phyloP scores from a whole-genome alignment of 2,797 vertebrate species.

The Monodelphis domestica region DNA sequence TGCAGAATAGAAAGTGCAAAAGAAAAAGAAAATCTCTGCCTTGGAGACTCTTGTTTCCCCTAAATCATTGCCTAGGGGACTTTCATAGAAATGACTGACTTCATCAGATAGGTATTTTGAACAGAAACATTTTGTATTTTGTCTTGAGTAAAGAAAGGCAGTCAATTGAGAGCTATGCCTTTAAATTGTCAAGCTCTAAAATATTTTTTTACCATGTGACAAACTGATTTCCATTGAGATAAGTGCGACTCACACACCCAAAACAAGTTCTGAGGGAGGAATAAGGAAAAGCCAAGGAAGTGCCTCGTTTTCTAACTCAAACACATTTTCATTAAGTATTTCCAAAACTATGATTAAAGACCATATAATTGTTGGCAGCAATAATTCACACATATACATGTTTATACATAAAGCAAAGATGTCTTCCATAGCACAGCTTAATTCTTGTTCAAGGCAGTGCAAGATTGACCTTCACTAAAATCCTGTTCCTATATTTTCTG shows the following conservation, averaged over 20 bases:
- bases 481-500: not conserved
- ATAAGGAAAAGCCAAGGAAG: constrained; percentile 22
- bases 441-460: not conserved
- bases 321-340: not conserved
- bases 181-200: constrained; percentile 40
- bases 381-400: not conserved
- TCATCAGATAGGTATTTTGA: not conserved
- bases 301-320: not conserved
- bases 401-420: not conserved
- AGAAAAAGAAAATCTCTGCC: not conserved
- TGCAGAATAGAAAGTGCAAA: not conserved
- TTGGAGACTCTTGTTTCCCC: constrained; percentile 17
- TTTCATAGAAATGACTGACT: constrained; percentile 45
- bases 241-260: constrained; percentile 46
- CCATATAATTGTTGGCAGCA: not conserved
- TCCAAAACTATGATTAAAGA: not conserved
- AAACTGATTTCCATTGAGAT: constrained; percentile 60
- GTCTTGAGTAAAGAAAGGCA: constrained; percentile 31
- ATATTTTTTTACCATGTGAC: not conserved
- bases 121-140: constrained; percentile 54
- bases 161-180: not conserved
- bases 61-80: not conserved
- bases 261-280: constrained; percentile 40
- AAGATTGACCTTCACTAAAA: not conserved
- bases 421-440: not conserved